phyloP scores from a whole-genome alignment of 1,140 invertebrate genomes.

The Pseudomyrmex flavicornis region DNA sequence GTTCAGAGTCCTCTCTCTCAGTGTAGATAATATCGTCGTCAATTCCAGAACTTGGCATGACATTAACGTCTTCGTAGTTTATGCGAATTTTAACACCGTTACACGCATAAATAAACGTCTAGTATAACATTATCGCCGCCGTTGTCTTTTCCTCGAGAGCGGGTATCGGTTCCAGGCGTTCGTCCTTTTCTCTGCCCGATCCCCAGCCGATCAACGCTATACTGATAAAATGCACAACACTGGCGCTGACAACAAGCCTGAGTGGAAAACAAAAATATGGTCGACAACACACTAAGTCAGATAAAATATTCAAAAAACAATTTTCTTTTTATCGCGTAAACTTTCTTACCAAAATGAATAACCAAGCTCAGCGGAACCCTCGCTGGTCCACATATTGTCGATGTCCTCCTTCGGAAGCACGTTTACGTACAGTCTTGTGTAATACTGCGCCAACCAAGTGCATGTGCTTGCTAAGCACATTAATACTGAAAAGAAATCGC shows the following conservation, averaged over 20 bases:
- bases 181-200: slow-evolving; percentile 88
- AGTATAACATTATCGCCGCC: slow-evolving; percentile 94
- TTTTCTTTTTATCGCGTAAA: slow-evolving; percentile 61
- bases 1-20: not conserved
- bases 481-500: slow-evolving; percentile 86
- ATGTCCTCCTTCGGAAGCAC: slow-evolving; percentile 91
- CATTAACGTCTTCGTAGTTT: not conserved
- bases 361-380: slow-evolving; percentile 89
- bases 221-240: slow-evolving; percentile 90
- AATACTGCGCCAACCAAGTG: slow-evolving; percentile 92
- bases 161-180: slow-evolving; percentile 87
- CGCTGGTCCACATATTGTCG: slow-evolving; percentile 90
- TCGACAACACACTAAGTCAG: not conserved
- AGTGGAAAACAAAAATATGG: not conserved
- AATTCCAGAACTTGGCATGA: slow-evolving; percentile 21
- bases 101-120: slow-evolving; percentile 66
- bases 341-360: slow-evolving; percentile 91
- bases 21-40: slow-evolving; percentile 7
- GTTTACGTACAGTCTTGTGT: slow-evolving; percentile 90
- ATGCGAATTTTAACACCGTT: not conserved
- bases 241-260: slow-evolving; percentile 91
- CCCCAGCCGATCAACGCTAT: slow-evolving; percentile 91
- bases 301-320: not conserved
- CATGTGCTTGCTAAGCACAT: slow-evolving; percentile 89
- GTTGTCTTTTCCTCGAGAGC: slow-evolving; percentile 93